A percentile compares a stretch with the other conserved stretches of the same genome.
These are phyloP conservation scores for Zaprionus ornatus DNA, from an alignment of 1,140 invertebrate genomes.

Conservation along the genomic window DNA sequence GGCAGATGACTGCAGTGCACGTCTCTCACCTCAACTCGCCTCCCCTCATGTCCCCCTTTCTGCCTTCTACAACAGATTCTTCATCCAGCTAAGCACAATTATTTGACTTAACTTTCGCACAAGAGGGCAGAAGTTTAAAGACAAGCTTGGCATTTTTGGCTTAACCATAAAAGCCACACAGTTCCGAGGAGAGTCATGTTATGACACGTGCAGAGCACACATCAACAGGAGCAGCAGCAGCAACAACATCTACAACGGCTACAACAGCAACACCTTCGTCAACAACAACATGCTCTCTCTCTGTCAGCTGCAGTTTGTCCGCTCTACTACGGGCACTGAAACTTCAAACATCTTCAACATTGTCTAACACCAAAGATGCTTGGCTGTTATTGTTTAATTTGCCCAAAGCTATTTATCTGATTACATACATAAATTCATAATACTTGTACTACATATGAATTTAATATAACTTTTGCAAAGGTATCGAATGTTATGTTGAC, in stretches of 20 bases:
- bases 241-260: neutral
- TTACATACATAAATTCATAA: neutral
- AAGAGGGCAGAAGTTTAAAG: conserved; percentile 21
- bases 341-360: neutral
- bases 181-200: conserved; percentile 3
- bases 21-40: neutral
- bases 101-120: conserved; percentile 29
- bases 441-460: neutral
- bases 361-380: neutral
- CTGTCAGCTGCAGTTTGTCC: neutral
- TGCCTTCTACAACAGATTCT: neutral
- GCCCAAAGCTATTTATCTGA: neutral
- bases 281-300: neutral
- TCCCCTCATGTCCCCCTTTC: neutral
- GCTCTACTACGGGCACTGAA: neutral
- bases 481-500: neutral
- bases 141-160: conserved; percentile 30
- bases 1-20: conserved; percentile 1
- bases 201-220: conserved; percentile 1
- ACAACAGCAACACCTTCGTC: neutral
- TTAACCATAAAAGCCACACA: conserved; percentile 26
- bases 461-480: neutral
- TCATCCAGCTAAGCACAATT: conserved; percentile 25
- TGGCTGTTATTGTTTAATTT: conserved; percentile 1
- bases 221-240: neutral